A percentile compares a stretch with the other conserved stretches of the same genome.
Conservation (phyloP, 1,140 invertebrate species). For the Papilio xuthus region DNA sequence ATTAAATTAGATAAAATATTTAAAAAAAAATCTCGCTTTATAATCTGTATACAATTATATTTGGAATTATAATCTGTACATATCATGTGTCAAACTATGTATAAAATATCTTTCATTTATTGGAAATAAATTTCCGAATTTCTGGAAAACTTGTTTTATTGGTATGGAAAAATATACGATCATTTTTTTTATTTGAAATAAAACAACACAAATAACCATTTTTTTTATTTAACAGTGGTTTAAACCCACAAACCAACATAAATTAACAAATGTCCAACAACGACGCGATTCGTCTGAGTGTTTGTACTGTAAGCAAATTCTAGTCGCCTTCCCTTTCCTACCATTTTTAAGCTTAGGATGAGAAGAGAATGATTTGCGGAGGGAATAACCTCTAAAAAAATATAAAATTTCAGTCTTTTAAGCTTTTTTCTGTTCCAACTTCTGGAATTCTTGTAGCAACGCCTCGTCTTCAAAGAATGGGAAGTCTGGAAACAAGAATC, state of each 20-base stretch:
- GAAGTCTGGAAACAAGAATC: conserved; percentile 57
- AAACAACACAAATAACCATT: not conserved
- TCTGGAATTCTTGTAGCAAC: conserved; percentile 64
- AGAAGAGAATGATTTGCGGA: no score
- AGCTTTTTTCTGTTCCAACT: conserved; percentile 60
- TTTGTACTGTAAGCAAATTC: no score
- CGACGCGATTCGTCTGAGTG: no score
- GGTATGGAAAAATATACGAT: no score
- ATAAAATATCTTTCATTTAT: conserved; percentile 9
- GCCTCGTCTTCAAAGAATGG: conserved; percentile 65
- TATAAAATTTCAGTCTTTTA: conserved; percentile 46
- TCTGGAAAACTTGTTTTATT: conserved; percentile 12
- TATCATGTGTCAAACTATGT: conserved; percentile 20
- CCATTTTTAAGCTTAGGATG: no score
- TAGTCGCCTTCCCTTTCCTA: no score
- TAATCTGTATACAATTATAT: conserved; percentile 37
- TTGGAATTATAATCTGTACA: conserved; percentile 36
- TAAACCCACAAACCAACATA: not conserved
- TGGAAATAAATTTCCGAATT: conserved; percentile 22
- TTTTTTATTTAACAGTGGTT: not conserved
- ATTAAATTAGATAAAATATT: not conserved
- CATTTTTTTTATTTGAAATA: not conserved
- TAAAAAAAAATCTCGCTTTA: conserved; percentile 24
- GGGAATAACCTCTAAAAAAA: not conserved
- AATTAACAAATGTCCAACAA: no score